phyloP scores from a whole-genome alignment of 2,113 vertebrate species.

The Phyllopteryx taeniolatus region DNA sequence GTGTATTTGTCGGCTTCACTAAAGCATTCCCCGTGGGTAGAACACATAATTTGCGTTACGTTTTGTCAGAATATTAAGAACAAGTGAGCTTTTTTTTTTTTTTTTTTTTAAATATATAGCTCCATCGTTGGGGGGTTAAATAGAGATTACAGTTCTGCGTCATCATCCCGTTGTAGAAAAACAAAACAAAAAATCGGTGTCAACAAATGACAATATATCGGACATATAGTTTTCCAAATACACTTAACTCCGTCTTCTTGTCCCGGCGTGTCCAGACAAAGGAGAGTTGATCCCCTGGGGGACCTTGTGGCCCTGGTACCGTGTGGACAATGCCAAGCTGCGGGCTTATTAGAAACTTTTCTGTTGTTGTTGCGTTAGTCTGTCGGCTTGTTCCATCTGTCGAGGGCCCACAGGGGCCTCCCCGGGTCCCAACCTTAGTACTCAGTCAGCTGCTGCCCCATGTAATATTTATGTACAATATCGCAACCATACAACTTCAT shows the following conservation, averaged over 20 bases:
- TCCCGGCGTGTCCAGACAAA: slow-evolving; percentile 71
- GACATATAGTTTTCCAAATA: slow-evolving; percentile 9
- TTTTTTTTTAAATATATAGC: neutral
- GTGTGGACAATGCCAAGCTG: slow-evolving; percentile 76
- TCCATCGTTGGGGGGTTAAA: slow-evolving; percentile 14
- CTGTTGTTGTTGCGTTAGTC: slow-evolving; percentile 63
- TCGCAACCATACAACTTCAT: slow-evolving; percentile 79
- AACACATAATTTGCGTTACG: neutral
- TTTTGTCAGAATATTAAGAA: neutral
- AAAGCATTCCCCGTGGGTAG: neutral
- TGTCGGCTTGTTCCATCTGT: slow-evolving; percentile 93
- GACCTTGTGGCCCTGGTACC: slow-evolving; percentile 65
- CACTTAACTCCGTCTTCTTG: slow-evolving; percentile 10
- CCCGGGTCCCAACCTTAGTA: slow-evolving; percentile 63
- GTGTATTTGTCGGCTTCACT: neutral
- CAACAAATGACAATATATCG: neutral
- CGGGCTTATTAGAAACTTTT: slow-evolving; percentile 82
- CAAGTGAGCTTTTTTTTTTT: neutral
- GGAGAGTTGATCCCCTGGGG: slow-evolving; percentile 69
- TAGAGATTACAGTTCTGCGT: slow-evolving; percentile 10
- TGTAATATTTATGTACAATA: slow-evolving; percentile 92
- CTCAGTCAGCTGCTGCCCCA: slow-evolving; percentile 89
- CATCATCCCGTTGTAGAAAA: slow-evolving; percentile 8
- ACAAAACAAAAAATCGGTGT: slow-evolving; percentile 5
- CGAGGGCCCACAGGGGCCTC: slow-evolving; percentile 78